Conservation (phyloP, 2,113 vertebrate species). For the Zosterops borbonicus region DNA sequence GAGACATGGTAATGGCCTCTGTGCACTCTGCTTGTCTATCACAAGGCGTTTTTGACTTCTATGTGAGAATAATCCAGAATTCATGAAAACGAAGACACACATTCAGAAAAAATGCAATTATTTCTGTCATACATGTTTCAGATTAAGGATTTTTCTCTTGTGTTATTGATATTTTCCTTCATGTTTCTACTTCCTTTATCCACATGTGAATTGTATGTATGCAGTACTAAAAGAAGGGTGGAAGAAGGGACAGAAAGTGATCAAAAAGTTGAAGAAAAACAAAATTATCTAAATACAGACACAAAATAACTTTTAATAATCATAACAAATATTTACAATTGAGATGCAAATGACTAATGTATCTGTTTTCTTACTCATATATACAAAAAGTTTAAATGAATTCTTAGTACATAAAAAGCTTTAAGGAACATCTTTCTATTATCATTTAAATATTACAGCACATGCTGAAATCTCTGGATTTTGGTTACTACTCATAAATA, state of each 20-base stretch:
- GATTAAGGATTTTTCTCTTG: neutral
- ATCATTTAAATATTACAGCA: neutral
- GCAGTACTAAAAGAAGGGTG: neutral
- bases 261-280: neutral
- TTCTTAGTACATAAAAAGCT: neutral
- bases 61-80: neutral
- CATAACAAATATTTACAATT: neutral
- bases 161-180: neutral
- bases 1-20: neutral
- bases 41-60: neutral
- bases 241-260: neutral
- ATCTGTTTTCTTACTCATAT: neutral
- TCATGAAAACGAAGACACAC: neutral
- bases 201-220: neutral
- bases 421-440: neutral
- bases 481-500: neutral
- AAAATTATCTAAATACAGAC: neutral
- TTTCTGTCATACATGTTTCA: neutral
- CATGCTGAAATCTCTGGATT: neutral
- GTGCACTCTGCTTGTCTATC: neutral
- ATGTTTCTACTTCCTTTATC: neutral
- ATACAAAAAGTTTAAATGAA: neutral
- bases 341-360: neutral
- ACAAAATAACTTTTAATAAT: neutral
- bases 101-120: rapidly evolving